These are phyloP conservation scores for Sicus ferrugineus DNA, from an alignment of 2,888 invertebrate genomes.

Conservation along the genomic window DNA sequence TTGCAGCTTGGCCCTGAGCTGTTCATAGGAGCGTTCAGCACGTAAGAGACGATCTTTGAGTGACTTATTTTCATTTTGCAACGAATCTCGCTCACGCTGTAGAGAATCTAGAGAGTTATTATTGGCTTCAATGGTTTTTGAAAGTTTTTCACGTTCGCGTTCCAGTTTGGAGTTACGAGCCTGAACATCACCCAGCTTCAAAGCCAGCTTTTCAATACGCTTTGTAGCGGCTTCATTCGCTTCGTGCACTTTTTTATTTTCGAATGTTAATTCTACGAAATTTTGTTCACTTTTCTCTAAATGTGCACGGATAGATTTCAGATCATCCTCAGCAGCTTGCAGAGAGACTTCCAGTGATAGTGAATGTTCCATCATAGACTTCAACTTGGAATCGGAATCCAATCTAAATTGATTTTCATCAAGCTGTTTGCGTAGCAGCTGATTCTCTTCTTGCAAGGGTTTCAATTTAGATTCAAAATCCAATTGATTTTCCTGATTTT, in stretches of 20 bases:
- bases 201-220: slow-evolving; percentile 50
- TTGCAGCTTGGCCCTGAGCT: slow-evolving; percentile 43
- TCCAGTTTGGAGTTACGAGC: slow-evolving; percentile 46
- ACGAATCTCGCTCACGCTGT: slow-evolving; percentile 43
- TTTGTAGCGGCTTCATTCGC: slow-evolving; percentile 41
- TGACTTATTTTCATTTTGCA: slow-evolving; percentile 43
- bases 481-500: too few relatives aligned
- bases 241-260: slow-evolving; percentile 45
- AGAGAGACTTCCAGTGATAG: slow-evolving; percentile 43
- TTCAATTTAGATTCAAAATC: too few relatives aligned
- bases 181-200: slow-evolving; percentile 50
- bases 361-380: slow-evolving; percentile 41
- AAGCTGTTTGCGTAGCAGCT: neutral
- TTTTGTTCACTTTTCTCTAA: slow-evolving; percentile 39
- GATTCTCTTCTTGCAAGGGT: slow-evolving; percentile 32
- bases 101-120: slow-evolving; percentile 38
- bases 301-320: slow-evolving; percentile 42
- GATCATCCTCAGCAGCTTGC: slow-evolving; percentile 40
- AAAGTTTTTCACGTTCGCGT: slow-evolving; percentile 46
- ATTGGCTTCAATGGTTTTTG: slow-evolving; percentile 38
- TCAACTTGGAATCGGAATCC: slow-evolving; percentile 41
- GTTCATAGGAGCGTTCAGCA: slow-evolving; percentile 45
- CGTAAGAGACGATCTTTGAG: slow-evolving; percentile 44
- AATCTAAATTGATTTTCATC: slow-evolving; percentile 40
- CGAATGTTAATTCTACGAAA: slow-evolving; percentile 38